Conservation (phyloP, 2,113 vertebrate species). For the Lates calcarifer region DNA sequence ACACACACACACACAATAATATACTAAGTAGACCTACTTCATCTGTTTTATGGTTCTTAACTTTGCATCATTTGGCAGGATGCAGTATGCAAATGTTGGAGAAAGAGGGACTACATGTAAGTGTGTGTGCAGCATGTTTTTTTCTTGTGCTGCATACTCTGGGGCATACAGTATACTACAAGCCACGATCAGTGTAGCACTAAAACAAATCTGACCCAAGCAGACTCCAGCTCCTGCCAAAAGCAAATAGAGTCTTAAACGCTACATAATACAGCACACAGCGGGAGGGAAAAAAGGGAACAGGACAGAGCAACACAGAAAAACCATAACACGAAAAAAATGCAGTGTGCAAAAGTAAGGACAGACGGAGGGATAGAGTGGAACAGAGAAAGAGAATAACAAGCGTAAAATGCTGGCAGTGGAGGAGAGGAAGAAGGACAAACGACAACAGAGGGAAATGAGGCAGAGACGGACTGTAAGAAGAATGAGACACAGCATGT, state of each 20-base stretch:
- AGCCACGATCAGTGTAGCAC: constrained; percentile 24
- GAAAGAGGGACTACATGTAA: background rate
- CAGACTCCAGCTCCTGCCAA: constrained; percentile 48
- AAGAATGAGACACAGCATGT: constrained; percentile 31
- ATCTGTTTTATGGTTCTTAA: constrained; percentile 27
- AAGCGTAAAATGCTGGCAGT: constrained; percentile 36
- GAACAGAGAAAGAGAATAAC: constrained; percentile 28
- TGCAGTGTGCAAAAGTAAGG: background rate
- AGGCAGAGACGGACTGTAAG: constrained; percentile 30
- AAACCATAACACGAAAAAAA: constrained; percentile 24
- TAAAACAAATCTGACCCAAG: constrained; percentile 53
- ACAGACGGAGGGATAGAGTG: background rate
- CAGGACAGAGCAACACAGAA: constrained; percentile 1
- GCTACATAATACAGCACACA: constrained; percentile 46
- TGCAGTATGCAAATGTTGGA: background rate
- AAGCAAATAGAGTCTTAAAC: constrained; percentile 57
- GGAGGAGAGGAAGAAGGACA: constrained; percentile 24
- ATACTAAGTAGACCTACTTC: background rate
- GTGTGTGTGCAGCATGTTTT: background rate
- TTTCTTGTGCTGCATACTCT: constrained; percentile 16
- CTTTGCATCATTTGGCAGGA: constrained; percentile 20
- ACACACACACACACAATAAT: background rate
- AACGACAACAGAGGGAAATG: constrained; percentile 32
- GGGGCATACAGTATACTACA: constrained; percentile 20
- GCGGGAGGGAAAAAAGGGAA: background rate